These are phyloP conservation scores for Drosophila bocqueti DNA, from an alignment of 1,140 invertebrate genomes.

Conservation along the genomic window DNA sequence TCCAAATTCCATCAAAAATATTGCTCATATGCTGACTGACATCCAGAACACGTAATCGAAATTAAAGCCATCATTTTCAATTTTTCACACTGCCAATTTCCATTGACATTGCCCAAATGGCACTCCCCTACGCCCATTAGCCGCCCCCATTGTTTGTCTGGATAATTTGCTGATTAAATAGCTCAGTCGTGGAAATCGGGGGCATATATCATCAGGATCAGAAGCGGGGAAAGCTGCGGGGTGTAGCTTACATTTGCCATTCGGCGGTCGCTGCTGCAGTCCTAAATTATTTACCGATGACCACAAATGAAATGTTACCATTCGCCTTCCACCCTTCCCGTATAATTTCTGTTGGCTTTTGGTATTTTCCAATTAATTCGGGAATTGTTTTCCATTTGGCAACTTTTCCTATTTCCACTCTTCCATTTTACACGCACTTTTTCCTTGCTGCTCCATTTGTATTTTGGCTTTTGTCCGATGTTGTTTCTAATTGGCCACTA, in stretches of 20 bases:
- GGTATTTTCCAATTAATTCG: slow-evolving; percentile 34
- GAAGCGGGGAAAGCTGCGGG: background rate
- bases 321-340: background rate
- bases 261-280: slow-evolving; percentile 26
- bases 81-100: slow-evolving; percentile 13
- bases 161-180: slow-evolving; percentile 48
- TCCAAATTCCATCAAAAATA: background rate
- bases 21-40: background rate
- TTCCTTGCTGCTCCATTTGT: background rate
- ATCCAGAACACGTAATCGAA: background rate
- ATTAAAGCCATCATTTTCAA: slow-evolving; percentile 4
- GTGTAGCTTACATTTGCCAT: background rate
- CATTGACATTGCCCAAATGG: background rate
- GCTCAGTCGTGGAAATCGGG: slow-evolving; percentile 14
- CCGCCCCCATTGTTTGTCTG: slow-evolving; percentile 23
- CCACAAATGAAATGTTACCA: slow-evolving; percentile 44
- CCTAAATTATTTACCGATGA: slow-evolving; percentile 52
- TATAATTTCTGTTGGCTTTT: slow-evolving; percentile 5
- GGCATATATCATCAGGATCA: slow-evolving; percentile 18
- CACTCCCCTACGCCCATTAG: slow-evolving; percentile 13
- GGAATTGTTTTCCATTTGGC: slow-evolving; percentile 26
- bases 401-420: background rate
- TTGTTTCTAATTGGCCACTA: slow-evolving; percentile 31
- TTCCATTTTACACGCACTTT: background rate
- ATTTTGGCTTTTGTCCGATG: slow-evolving; percentile 34